phyloP scores from a whole-genome alignment of 2,113 vertebrate species.

The Macheiramphus alcinus region DNA sequence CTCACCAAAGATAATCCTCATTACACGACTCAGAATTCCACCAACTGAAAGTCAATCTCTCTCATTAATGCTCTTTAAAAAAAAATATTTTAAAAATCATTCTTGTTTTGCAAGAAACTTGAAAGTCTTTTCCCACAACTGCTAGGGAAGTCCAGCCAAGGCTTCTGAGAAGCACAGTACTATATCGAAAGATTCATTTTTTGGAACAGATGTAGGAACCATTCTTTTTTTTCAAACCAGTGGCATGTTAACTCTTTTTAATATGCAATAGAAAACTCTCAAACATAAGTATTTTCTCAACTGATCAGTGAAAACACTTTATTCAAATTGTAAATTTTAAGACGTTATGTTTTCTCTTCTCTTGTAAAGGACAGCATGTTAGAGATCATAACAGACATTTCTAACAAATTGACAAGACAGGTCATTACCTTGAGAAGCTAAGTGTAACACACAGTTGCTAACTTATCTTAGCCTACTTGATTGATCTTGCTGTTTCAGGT shows the following conservation, averaged over 20 bases:
- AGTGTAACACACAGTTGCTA: background rate
- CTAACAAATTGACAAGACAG: background rate
- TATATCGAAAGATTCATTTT: background rate
- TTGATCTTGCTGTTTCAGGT: background rate
- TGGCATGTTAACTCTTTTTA: background rate
- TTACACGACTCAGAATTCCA: background rate
- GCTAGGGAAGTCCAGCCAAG: background rate
- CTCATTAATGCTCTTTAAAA: background rate
- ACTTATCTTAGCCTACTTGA: background rate
- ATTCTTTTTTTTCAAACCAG: background rate
- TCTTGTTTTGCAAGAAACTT: background rate
- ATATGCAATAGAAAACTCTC: background rate
- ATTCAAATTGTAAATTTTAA: background rate
- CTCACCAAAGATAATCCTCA: background rate
- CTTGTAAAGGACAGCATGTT: background rate
- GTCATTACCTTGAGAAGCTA: background rate
- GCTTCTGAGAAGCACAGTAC: background rate
- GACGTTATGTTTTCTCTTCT: background rate
- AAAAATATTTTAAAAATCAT: background rate
- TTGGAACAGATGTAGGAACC: background rate
- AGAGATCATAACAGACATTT: background rate
- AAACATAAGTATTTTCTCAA: background rate
- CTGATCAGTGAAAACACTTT: background rate
- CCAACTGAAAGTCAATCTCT: background rate
- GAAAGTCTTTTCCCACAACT: background rate